These are phyloP conservation scores for Congeria kusceri DNA, from an alignment of 2,888 invertebrate species.

Conservation along the genomic window DNA sequence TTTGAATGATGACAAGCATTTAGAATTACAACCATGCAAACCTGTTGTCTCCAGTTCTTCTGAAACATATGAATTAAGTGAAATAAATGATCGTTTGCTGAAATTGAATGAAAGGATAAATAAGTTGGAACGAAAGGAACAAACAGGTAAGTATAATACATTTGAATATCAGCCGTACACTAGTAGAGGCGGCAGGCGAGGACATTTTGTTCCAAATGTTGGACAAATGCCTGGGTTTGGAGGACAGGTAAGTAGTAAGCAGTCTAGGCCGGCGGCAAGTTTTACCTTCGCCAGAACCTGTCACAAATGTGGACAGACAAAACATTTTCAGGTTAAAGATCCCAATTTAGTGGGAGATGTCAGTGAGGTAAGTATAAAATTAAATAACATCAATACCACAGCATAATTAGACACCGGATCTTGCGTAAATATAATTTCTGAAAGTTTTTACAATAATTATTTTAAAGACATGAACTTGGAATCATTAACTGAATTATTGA, in stretches of 20 bases:
- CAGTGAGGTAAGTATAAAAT: too few species aligned
- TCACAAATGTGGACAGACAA: neutral
- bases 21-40: neutral
- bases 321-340: neutral
- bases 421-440: too few species aligned
- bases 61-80: neutral
- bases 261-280: neutral
- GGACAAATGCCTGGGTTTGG: neutral
- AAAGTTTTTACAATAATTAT: too few species aligned
- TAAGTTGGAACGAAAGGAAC: neutral
- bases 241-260: neutral
- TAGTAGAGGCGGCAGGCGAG: neutral
- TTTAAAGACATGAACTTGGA: too few species aligned
- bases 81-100: neutral
- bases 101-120: neutral
- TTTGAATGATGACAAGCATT: neutral
- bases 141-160: neutral
- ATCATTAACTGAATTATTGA: too few species aligned
- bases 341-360: neutral
- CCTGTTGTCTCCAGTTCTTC: neutral
- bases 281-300: neutral
- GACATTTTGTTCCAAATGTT: neutral
- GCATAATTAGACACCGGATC: too few species aligned
- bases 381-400: too few species aligned
- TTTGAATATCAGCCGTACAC: neutral